phyloP scores from a whole-genome alignment of 1,140 invertebrate genomes.

The Acromyrmex heyeri region DNA sequence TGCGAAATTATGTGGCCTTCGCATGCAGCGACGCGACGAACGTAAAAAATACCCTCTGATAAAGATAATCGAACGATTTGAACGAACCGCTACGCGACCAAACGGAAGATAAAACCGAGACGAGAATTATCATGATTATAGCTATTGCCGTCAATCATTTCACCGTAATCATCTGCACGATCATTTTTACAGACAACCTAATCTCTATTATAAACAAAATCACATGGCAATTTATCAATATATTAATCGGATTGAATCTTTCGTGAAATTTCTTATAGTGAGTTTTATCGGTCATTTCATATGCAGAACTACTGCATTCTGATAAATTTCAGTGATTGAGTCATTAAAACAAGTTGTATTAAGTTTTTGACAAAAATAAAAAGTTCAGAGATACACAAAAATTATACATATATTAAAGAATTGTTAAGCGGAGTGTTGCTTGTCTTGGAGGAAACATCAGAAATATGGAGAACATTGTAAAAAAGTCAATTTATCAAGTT shows the following conservation, averaged over 20 bases:
- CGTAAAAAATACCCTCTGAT: not conserved
- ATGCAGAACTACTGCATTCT: too few relatives aligned
- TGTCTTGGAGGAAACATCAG: too few relatives aligned
- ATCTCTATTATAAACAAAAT: not conserved
- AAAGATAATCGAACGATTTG: constrained; percentile 20
- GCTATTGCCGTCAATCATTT: not conserved
- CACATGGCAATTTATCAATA: not conserved
- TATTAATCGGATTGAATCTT: not conserved
- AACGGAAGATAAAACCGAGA: not conserved
- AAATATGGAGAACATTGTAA: too few relatives aligned
- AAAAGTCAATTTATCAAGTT: too few relatives aligned
- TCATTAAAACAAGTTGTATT: too few relatives aligned
- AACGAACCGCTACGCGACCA: constrained; percentile 6
- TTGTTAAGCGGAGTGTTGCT: too few relatives aligned
- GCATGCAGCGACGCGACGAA: not conserved
- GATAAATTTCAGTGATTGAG: not conserved
- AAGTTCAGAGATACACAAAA: too few relatives aligned
- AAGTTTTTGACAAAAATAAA: too few relatives aligned
- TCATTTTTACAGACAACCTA: not conserved
- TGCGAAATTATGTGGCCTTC: constrained; percentile 64
- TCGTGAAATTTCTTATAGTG: not conserved
- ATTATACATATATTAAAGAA: too few relatives aligned
- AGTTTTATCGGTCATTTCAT: not conserved
- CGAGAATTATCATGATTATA: constrained; percentile 8
- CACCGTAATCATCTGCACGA: not conserved